These are phyloP conservation scores for Stegana nigrithorax DNA, from an alignment of 2,888 invertebrate genomes.

Conservation along the genomic window DNA sequence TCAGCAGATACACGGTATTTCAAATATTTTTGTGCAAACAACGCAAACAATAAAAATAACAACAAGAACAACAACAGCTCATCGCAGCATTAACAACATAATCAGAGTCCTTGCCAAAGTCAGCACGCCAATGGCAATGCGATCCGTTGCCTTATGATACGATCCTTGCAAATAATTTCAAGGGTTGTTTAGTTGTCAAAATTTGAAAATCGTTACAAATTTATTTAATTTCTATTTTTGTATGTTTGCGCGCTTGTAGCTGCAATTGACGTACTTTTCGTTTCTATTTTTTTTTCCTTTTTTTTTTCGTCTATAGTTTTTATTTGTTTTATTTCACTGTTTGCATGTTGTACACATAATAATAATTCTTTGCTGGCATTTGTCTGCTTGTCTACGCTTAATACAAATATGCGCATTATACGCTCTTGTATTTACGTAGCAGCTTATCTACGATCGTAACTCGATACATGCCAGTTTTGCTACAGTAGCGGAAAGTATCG, in stretches of 20 bases:
- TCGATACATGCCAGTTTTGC: conserved; percentile 58
- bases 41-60: conserved; percentile 3
- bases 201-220: conserved; percentile 67
- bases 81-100: conserved; percentile 31
- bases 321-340: conserved; percentile 41
- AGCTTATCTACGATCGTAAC: conserved; percentile 69
- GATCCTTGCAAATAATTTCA: not conserved
- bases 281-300: conserved; percentile 22
- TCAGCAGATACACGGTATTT: conserved; percentile 49
- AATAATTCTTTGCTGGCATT: conserved; percentile 40
- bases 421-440: conserved; percentile 67
- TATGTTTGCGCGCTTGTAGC: conserved; percentile 21
- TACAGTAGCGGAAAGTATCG: conserved; percentile 4
- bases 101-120: no score
- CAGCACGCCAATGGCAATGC: no score
- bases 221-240: conserved; percentile 43
- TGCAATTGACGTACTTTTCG: conserved; percentile 4
- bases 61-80: conserved; percentile 27
- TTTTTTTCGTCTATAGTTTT: not conserved
- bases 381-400: conserved; percentile 37
- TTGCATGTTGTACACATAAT: not conserved
- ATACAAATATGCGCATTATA: conserved; percentile 45
- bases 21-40: conserved; percentile 9
- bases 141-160: no score
- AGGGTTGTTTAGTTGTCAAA: conserved; percentile 54